Evolutionary conservation across 1,140 invertebrate genomes (phyloP).

Genomic region (Holotrichia oblita): DNA sequence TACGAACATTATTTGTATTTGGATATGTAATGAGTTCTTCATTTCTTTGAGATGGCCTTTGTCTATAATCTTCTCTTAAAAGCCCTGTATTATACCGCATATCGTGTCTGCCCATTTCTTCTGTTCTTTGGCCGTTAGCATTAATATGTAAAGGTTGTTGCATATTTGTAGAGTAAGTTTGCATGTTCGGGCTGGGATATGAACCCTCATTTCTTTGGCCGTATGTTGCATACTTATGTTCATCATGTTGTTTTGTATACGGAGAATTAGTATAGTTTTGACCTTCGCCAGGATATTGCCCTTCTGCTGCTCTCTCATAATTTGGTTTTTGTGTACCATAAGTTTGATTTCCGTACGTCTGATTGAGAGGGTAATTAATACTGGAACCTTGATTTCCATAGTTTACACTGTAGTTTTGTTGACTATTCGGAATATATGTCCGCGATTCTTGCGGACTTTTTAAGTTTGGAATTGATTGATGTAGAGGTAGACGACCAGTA

Average conservation of each 20-base stretch:
- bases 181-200: constrained; percentile 49
- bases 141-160: constrained; percentile 48
- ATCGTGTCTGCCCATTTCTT: constrained; percentile 46
- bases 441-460: constrained; percentile 56
- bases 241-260: constrained; percentile 42
- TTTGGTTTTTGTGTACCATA: constrained; percentile 40
- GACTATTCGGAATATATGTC: constrained; percentile 54
- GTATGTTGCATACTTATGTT: constrained; percentile 44
- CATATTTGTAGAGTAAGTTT: constrained; percentile 48
- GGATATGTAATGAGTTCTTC: constrained; percentile 57
- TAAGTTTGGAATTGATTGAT: constrained; percentile 60
- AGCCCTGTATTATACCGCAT: constrained; percentile 42
- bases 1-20: constrained; percentile 54
- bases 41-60: constrained; percentile 44
- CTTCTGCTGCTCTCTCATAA: constrained; percentile 23
- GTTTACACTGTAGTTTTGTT: constrained; percentile 39
- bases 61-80: constrained; percentile 45
- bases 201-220: constrained; percentile 42
- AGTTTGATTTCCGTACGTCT: constrained; percentile 47
- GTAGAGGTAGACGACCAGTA: constrained; percentile 53
- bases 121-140: constrained; percentile 48
- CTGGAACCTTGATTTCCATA: neutral
- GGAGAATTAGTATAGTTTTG: constrained; percentile 38
- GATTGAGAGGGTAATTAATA: constrained; percentile 39
- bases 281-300: constrained; percentile 46